phyloP scores from a whole-genome alignment of 2,888 invertebrate species.

The Saturnia pavonia region DNA sequence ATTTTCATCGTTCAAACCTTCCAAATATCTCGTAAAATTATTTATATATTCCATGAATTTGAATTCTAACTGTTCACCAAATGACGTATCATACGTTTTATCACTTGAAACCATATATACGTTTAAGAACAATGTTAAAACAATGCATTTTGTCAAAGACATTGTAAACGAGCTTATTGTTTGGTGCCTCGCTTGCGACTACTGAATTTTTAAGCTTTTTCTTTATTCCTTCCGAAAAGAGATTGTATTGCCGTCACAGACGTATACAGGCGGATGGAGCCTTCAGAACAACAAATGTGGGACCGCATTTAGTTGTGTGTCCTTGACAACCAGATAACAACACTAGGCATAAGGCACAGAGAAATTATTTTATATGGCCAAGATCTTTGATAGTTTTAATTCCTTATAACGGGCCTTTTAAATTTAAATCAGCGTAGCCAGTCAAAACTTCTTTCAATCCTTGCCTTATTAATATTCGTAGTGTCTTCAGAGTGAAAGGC shows the following conservation, averaged over 20 bases:
- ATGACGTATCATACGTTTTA: constrained; percentile 29
- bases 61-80: constrained; percentile 48
- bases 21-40: constrained; percentile 46
- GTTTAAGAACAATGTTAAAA: constrained; percentile 25
- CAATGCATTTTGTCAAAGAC: not conserved
- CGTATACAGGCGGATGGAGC: too few relatives aligned
- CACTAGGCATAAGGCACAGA: too few relatives aligned
- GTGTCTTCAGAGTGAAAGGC: too few relatives aligned
- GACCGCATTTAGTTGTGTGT: too few relatives aligned
- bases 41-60: constrained; percentile 46
- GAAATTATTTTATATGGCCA: too few relatives aligned
- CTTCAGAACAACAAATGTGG: too few relatives aligned
- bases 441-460: too few relatives aligned
- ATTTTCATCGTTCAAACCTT: constrained; percentile 60
- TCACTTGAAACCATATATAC: constrained; percentile 15
- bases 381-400: too few relatives aligned
- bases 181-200: not conserved
- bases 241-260: not conserved
- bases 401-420: too few relatives aligned
- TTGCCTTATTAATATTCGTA: too few relatives aligned
- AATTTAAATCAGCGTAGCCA: too few relatives aligned
- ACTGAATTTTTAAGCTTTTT: not conserved
- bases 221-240: not conserved
- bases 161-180: not conserved
- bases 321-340: too few relatives aligned